Evolutionary conservation across 2,888 invertebrate genomes (phyloP), one percentile per base, ranked within the genome.

Genomic region (Drosophila siamana): DNA sequence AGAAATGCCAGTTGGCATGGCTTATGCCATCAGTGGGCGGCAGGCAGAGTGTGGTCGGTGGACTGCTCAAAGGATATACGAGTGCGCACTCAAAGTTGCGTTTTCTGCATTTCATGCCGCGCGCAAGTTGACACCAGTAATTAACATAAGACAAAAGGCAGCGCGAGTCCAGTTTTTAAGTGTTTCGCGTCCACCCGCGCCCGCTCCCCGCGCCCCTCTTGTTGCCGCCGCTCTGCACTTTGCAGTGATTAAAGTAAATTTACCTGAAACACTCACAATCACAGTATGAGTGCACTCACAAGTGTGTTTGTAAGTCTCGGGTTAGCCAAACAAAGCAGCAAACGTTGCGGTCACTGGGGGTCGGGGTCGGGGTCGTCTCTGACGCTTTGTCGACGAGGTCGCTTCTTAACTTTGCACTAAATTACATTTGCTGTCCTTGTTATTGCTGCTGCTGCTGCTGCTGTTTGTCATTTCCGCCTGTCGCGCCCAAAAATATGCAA

Each of bases 241-340:
- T 69, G 67, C 88, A 84, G 86, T 88, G 89, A 85, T 85, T 85
- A 87, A 88, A 87, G 87, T 88, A 85, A 88, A 85, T 88, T 85
- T 85, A 81, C 87, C 86, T 74, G 73, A 79, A 82, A 69, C 67
- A 61, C 81, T 88, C 61, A 44, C 36, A 19, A 16, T 6, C 36
- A 19, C 60, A 9, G n/a, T 47, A 48, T n/a, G 47, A 36, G 54
- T 73, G 56, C 47, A 44, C 52, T 69, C 19, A 36, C 52, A 64
- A 73, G 63, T 73, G 74, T 56, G 33, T 74, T 13, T 74, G 52
- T 59, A 70, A 66, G 88, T 83, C 77, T 80, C 88, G 61, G 77
- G 70, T 80, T 67, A 63, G 70, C 69, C 77, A 76, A 76, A 85
- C 76, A 74, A 67, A 69, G 65, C 63, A 70, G 46, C 44, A 30